These are phyloP conservation scores for Bettongia penicillata DNA, from an alignment of 2,113 vertebrate genomes.

Conservation along the genomic window DNA sequence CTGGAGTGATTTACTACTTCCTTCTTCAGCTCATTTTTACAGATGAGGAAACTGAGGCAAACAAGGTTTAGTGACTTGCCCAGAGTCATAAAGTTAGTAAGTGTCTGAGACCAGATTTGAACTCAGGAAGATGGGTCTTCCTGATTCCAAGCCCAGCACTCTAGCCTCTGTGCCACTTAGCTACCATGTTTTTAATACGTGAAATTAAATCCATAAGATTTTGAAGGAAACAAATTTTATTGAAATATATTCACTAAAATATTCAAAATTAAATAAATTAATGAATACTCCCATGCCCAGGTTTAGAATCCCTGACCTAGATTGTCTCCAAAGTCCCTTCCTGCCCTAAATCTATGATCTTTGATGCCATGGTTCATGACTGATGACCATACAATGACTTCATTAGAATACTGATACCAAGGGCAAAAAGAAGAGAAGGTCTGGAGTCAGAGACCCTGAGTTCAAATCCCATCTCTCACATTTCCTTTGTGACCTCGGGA, in stretches of 20 bases:
- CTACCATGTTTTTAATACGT: not conserved
- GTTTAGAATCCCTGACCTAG: not conserved
- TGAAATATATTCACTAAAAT: not conserved
- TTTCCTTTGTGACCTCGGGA: not conserved
- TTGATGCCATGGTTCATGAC: not conserved
- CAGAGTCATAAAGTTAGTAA: not conserved
- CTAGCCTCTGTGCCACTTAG: not conserved
- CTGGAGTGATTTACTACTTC: not conserved
- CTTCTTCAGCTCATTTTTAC: not conserved
- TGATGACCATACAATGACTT: not conserved
- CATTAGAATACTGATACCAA: not conserved
- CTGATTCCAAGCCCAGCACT: not conserved
- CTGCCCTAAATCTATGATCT: not conserved
- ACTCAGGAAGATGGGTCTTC: not conserved
- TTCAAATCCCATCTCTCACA: not conserved
- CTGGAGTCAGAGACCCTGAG: not conserved
- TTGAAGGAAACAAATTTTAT: not conserved
- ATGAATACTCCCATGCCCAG: not conserved
- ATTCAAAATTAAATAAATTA: not conserved
- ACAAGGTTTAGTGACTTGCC: not conserved
- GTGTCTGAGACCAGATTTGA: not conserved
- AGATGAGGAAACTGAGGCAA: not conserved
- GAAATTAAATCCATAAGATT: not conserved
- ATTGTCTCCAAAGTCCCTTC: not conserved
- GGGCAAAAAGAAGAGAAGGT: not conserved